phyloP scores from a whole-genome alignment of 2,113 vertebrate genomes.

The Oenanthe melanoleuca region DNA sequence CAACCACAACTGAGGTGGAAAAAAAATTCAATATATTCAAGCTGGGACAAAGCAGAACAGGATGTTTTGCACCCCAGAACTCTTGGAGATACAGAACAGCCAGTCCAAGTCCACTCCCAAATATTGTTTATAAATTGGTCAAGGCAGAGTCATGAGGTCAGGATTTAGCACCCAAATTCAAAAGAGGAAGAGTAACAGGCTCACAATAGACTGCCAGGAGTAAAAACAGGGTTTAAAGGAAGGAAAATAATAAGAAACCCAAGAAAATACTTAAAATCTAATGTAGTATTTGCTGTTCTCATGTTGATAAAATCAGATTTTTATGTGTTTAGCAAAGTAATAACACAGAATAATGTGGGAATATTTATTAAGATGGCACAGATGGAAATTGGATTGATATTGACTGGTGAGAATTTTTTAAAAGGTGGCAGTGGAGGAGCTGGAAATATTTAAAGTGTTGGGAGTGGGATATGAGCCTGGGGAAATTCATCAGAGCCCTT shows the following conservation, averaged over 20 bases:
- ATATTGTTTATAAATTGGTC: not conserved
- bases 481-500: fast-evolving
- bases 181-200: not conserved
- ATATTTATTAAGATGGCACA: not conserved
- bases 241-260: not conserved
- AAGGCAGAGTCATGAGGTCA: not conserved
- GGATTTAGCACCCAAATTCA: not conserved
- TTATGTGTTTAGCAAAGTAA: not conserved
- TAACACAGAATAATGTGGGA: fast-evolving
- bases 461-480: not conserved
- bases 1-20: not conserved
- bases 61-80: not conserved
- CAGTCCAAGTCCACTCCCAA: not conserved
- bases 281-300: not conserved
- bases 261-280: not conserved
- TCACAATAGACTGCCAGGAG: fast-evolving
- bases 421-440: not conserved
- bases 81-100: not conserved
- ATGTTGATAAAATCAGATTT: not conserved
- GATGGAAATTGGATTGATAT: not conserved
- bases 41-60: not conserved
- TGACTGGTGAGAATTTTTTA: not conserved
- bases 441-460: not conserved
- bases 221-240: not conserved
- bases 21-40: not conserved